A percentile compares a stretch with the other conserved stretches of the same genome.
Conservation (phyloP, 2,888 invertebrate genomes). For the Gastrophysa polygoni region DNA sequence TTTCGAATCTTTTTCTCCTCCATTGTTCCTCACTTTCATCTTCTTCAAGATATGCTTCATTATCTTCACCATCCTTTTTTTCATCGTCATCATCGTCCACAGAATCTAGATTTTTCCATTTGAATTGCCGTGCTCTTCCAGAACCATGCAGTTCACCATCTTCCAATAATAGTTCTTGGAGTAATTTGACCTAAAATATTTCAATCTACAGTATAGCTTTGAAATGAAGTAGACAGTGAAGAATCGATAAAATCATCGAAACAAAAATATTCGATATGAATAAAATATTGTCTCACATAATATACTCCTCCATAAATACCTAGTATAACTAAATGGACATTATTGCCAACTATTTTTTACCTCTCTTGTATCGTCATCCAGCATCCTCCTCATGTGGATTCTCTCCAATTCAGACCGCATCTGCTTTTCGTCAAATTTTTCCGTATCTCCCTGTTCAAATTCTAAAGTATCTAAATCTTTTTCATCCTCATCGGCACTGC, state of each 20-base stretch:
- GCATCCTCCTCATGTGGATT: constrained; percentile 84
- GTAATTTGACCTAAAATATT: constrained; percentile 59
- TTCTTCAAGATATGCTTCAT: constrained; percentile 69
- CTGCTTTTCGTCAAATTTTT: constrained; percentile 79
- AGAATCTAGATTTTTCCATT: constrained; percentile 75
- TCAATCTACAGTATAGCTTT: too few species aligned
- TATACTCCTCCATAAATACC: too few species aligned
- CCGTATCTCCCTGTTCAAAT: constrained; percentile 82
- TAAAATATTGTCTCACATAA: too few species aligned
- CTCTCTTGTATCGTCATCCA: constrained; percentile 89
- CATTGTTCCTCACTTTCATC: constrained; percentile 76
- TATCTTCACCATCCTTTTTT: constrained; percentile 50
- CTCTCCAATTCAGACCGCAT: constrained; percentile 79
- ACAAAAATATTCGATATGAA: too few species aligned
- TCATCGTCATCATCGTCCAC: constrained; percentile 37
- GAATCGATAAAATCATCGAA: too few species aligned
- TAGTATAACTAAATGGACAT: too few species aligned
- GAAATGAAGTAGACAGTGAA: too few species aligned
- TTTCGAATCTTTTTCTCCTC: constrained; percentile 78
- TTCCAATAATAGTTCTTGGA: constrained; percentile 87
- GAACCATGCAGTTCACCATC: constrained; percentile 85
- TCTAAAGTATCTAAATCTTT: constrained; percentile 79
- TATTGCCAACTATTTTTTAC: constrained; percentile 56
- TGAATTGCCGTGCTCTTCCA: constrained; percentile 79
- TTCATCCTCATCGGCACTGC: constrained; percentile 88